Evolutionary conservation across 2,797 vertebrate genomes (phyloP).

Genomic region (Premnoplex brunnescens): DNA sequence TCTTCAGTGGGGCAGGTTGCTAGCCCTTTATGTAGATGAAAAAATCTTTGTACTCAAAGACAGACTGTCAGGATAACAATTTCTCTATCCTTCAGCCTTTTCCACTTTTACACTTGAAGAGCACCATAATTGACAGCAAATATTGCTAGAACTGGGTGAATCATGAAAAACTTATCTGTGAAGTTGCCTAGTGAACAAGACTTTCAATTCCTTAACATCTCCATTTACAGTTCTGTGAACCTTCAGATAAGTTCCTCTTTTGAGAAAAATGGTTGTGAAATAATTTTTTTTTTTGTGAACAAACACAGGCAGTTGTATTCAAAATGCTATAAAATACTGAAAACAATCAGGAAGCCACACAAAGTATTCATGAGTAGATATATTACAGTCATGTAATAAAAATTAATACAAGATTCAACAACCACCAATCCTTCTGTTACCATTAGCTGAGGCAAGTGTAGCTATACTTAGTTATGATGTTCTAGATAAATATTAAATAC

Average conservation of each 20-base stretch:
- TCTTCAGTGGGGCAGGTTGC: neutral
- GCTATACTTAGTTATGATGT: neutral
- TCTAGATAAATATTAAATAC: neutral
- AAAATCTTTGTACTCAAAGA: neutral
- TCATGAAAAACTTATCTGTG: neutral
- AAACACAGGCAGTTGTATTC: neutral
- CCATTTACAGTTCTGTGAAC: neutral
- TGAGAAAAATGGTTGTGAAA: neutral
- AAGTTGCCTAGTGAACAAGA: neutral
- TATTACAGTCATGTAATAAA: neutral
- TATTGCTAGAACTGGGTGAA: neutral
- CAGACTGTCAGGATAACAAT: neutral
- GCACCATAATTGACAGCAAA: neutral
- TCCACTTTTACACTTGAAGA: neutral
- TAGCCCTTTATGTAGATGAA: neutral
- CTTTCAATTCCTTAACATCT: neutral
- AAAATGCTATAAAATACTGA: neutral
- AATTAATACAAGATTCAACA: neutral
- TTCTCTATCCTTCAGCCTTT: neutral
- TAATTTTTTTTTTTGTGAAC: neutral
- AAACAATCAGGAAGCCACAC: neutral
- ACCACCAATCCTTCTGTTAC: neutral
- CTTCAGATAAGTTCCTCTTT: neutral
- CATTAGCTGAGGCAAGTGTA: neutral
- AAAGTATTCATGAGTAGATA: neutral